Conservation (phyloP, 2,888 invertebrate genomes). For the Rotaria macrura region DNA sequence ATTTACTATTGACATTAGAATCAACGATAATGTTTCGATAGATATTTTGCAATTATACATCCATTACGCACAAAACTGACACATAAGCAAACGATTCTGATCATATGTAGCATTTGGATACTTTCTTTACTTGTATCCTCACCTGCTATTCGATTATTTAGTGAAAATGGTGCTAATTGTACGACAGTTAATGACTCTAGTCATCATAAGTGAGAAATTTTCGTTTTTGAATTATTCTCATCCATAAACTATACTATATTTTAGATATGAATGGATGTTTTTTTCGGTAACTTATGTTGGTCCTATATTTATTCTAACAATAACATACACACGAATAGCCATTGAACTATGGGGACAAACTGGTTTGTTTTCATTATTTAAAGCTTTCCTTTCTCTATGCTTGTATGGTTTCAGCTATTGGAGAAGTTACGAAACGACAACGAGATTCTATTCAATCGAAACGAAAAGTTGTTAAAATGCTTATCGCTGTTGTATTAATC, state of each 20-base stretch:
- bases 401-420: constrained; percentile 58
- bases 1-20: no score
- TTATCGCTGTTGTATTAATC: constrained; percentile 86
- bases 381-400: neutral
- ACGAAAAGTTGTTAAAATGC: constrained; percentile 73
- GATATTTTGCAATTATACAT: constrained; percentile 75
- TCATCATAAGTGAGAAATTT: neutral
- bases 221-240: neutral
- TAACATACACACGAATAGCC: constrained; percentile 75
- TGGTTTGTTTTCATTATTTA: neutral
- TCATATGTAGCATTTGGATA: constrained; percentile 6
- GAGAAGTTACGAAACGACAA: constrained; percentile 73
- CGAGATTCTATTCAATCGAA: constrained; percentile 72
- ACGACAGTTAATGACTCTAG: no score
- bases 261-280: constrained; percentile 72
- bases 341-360: constrained; percentile 71
- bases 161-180: neutral
- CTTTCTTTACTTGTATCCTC: neutral
- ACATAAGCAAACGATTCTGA: constrained; percentile 13
- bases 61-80: constrained; percentile 77
- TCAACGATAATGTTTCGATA: neutral
- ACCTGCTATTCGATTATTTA: neutral
- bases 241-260: constrained; percentile 37
- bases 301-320: constrained; percentile 72
- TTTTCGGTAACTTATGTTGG: constrained; percentile 71